A percentile compares a stretch with the other conserved stretches of the same genome.
phyloP scores from a whole-genome alignment of 2,113 vertebrate genomes.

The Perca schrenkii region DNA sequence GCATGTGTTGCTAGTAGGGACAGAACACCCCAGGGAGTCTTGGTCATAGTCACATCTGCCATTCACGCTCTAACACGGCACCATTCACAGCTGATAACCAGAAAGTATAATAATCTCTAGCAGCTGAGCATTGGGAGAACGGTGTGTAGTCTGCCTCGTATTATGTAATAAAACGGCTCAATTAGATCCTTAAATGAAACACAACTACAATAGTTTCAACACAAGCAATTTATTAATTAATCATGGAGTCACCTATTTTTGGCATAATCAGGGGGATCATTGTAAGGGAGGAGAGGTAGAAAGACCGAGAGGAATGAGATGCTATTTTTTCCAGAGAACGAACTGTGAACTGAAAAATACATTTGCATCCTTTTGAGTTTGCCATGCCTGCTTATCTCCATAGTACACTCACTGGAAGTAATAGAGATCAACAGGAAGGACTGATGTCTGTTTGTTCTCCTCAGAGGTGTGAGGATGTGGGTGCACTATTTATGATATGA shows the following conservation, averaged over 20 bases:
- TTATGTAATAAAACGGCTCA: constrained; percentile 37
- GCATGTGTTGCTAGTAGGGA: constrained; percentile 42
- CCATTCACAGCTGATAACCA: constrained; percentile 48
- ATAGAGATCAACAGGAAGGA: neutral
- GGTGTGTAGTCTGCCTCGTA: constrained; percentile 17
- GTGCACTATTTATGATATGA: neutral
- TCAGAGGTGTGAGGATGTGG: neutral
- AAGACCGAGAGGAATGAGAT: neutral
- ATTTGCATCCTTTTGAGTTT: constrained; percentile 32
- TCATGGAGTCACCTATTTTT: neutral
- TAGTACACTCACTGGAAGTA: neutral
- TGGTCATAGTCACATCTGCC: constrained; percentile 52
- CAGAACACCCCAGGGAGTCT: constrained; percentile 38
- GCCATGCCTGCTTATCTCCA: neutral
- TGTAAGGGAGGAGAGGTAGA: neutral
- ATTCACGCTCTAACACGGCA: constrained; percentile 20
- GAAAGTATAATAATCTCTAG: constrained; percentile 30
- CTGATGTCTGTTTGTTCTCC: neutral
- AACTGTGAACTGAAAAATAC: constrained; percentile 8
- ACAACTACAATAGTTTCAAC: neutral
- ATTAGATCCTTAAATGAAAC: constrained; percentile 26
- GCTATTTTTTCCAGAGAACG: constrained; percentile 5
- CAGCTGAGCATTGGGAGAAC: constrained; percentile 34
- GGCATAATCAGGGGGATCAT: neutral
- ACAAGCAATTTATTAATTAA: constrained; percentile 2